Percentiles rank a stretch among this genome's conserved stretches.
These are phyloP conservation scores for Himalopsyche phryganea DNA, from an alignment of 1,140 invertebrate species.

Conservation along the genomic window DNA sequence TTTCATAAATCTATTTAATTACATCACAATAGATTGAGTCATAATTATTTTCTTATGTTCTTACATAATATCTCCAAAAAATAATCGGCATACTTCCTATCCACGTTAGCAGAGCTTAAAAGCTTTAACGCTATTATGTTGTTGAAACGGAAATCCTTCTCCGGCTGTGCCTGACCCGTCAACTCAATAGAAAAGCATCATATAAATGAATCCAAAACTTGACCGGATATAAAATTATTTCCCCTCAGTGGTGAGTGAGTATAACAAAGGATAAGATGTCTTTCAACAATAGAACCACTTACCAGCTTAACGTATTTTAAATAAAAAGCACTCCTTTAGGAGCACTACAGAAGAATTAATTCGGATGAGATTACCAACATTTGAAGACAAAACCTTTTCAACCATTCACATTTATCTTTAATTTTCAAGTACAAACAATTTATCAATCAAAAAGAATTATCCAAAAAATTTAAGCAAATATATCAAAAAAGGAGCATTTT, in stretches of 20 bases:
- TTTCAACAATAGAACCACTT: neutral
- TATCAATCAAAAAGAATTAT: too few species aligned
- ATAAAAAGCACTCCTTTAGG: too few species aligned
- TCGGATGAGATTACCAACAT: too few species aligned
- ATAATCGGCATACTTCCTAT: neutral
- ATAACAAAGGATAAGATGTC: neutral
- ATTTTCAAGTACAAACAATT: too few species aligned
- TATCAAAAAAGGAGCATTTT: too few species aligned
- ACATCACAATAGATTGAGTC: too few species aligned
- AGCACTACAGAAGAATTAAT: too few species aligned
- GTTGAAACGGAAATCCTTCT: constrained; percentile 16
- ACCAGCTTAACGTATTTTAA: neutral
- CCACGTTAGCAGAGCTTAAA: constrained; percentile 1
- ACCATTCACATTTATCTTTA: too few species aligned
- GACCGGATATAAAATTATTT: constrained; percentile 12
- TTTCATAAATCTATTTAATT: too few species aligned
- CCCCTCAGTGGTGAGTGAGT: neutral
- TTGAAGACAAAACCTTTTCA: too few species aligned
- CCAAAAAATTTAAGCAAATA: too few species aligned
- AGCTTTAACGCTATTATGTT: constrained; percentile 15
- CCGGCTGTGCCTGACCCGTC: neutral
- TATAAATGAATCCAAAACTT: constrained; percentile 12
- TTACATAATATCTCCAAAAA: neutral
- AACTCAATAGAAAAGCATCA: constrained; percentile 2
- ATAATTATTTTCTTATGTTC: too few species aligned